Evolutionary conservation across 2,888 invertebrate species (phyloP).

Genomic region (Portevinia maculata): DNA sequence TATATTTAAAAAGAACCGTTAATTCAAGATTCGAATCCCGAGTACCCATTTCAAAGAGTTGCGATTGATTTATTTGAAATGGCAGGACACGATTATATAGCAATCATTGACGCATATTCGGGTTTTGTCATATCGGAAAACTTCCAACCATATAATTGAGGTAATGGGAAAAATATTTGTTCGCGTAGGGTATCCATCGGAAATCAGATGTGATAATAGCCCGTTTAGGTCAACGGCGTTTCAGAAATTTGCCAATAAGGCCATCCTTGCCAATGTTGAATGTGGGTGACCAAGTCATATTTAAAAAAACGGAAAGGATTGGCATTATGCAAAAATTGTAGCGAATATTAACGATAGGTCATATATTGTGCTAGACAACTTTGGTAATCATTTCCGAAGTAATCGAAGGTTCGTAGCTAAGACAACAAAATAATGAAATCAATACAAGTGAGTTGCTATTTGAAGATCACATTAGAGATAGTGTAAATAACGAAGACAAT

Average conservation of each 20-base stretch:
- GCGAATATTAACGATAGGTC: too few relatives aligned
- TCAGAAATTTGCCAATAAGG: conserved; percentile 2
- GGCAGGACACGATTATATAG: conserved; percentile 9
- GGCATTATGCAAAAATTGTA: too few relatives aligned
- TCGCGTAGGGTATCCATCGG: conserved; percentile 24
- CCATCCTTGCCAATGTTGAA: conserved; percentile 25
- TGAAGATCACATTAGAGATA: too few relatives aligned
- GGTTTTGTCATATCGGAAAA: conserved; percentile 26
- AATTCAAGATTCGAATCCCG: conserved; percentile 1
- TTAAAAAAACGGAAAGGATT: too few relatives aligned
- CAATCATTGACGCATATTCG: conserved; percentile 16
- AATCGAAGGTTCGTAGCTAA: too few relatives aligned
- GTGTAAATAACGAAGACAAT: too few relatives aligned
- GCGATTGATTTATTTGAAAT: conserved; percentile 11
- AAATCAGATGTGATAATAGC: conserved; percentile 24
- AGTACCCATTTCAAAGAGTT: conserved; percentile 23
- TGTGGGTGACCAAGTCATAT: too few relatives aligned
- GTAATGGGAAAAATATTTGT: neutral
- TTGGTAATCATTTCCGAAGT: too few relatives aligned
- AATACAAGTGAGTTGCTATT: too few relatives aligned
- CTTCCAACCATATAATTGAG: conserved; percentile 7
- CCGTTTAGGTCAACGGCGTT: conserved; percentile 9
- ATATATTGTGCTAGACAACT: too few relatives aligned
- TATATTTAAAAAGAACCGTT: conserved; percentile 27
- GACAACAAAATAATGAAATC: too few relatives aligned